Conservation (phyloP, 2,888 invertebrate species). For the Thereva nobilitata region DNA sequence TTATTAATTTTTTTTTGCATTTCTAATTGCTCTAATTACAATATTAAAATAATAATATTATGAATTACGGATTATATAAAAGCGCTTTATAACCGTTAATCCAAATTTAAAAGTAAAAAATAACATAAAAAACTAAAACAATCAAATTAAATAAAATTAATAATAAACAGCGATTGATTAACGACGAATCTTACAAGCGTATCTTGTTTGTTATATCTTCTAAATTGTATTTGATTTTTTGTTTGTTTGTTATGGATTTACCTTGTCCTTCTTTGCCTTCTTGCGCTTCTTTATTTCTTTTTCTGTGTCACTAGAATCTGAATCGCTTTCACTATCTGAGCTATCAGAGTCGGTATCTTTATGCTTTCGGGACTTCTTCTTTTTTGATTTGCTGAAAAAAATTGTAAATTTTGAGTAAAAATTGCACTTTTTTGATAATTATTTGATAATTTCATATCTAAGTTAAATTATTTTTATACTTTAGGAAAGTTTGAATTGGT, state of each 20-base stretch:
- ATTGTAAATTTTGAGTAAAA: slow-evolving; percentile 42
- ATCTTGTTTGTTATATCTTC: no score
- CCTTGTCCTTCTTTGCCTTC: slow-evolving; percentile 57
- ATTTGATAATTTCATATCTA: slow-evolving; percentile 18
- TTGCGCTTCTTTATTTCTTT: slow-evolving; percentile 55
- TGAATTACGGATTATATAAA: neutral
- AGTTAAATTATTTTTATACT: slow-evolving; percentile 7
- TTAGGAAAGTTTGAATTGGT: slow-evolving; percentile 31
- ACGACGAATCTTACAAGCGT: no score
- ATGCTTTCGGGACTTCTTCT: slow-evolving; percentile 64
- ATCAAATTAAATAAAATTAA: no score
- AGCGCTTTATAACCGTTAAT: neutral
- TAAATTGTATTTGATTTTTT: neutral
- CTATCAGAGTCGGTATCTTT: slow-evolving; percentile 59
- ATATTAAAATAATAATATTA: no score
- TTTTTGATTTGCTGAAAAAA: slow-evolving; percentile 58
- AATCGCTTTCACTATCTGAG: slow-evolving; percentile 56
- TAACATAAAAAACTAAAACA: no score
- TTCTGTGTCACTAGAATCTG: slow-evolving; percentile 52
- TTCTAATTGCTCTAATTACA: neutral
- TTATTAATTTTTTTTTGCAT: slow-evolving; percentile 2
- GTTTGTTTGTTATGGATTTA: slow-evolving; percentile 43
- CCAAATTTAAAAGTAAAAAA: neutral
- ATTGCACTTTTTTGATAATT: neutral
- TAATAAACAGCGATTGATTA: no score